Evolutionary conservation across 1,140 invertebrate species (phyloP), one percentile per base, ranked within the genome.

Genomic region (Laupala kohalensis): DNA sequence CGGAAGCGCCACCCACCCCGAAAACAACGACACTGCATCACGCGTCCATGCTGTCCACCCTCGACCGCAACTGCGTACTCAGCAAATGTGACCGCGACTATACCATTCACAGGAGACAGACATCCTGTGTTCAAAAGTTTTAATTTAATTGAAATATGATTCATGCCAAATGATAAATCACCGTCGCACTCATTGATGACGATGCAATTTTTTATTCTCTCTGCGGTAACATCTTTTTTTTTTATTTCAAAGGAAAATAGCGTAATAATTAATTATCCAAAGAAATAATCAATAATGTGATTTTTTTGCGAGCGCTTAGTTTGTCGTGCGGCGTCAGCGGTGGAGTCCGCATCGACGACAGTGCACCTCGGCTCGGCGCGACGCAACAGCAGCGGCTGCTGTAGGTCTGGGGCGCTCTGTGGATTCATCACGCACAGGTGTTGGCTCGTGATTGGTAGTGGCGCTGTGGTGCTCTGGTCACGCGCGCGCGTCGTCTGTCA

Each of bases 361-460:
- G n/a, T n/a, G n/a, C n/a, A n/a, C n/a, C n/a, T n/a, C n/a, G n/a
- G n/a, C n/a, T n/a, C n/a, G n/a, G n/a, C n/a, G n/a, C n/a, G n/a
- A n/a, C n/a, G n/a, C n/a, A n/a, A n/a, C n/a, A n/a, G n/a, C n/a
- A 53, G 37, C 1, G 37, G 37, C 37, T 9, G 37, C 37, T 9
- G 19, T 9, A 9, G 4, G 37, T 9, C 9, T 19, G 9, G 37
- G 19, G 37, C 37, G 37, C n/a, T n/a, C n/a, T n/a, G n/a, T n/a
- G 37, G 66, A 19, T n/a, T 68, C 67, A 68, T 68, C 67, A 68
- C 12, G 12, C 29, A n/a, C 67, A 68, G 67, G 67, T 68, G 67
- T 23, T 29, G 24, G 37, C 19, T 53, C n/a, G 67, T 30, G 66
- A 67, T 67, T 67, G 66, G 66, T 67, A 28, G 66, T 26, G 26